phyloP scores from a whole-genome alignment of 1,140 invertebrate genomes.

The Caenorhabditis latens region DNA sequence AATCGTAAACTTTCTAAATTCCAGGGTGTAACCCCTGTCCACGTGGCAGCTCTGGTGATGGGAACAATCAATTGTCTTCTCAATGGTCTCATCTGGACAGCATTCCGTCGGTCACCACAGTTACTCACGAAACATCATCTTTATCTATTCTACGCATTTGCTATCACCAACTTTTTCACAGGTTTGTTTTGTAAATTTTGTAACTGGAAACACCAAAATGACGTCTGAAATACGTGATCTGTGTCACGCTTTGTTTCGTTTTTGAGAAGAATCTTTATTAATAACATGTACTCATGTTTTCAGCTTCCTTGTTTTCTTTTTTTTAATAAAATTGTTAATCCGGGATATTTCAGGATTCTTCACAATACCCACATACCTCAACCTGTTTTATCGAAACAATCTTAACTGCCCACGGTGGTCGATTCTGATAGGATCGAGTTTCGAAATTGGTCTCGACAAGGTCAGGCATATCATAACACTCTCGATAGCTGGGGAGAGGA shows the following conservation, averaged over 20 bases:
- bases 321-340: background rate
- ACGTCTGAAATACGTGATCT: background rate
- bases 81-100: constrained; percentile 59
- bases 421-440: constrained; percentile 61
- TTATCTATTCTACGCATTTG: constrained; percentile 61
- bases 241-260: background rate
- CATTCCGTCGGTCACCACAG: constrained; percentile 8
- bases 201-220: too few relatives aligned
- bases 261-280: too few relatives aligned
- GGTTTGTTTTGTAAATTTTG: constrained; percentile 10
- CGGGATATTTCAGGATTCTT: constrained; percentile 45
- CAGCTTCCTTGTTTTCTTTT: background rate
- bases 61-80: constrained; percentile 55
- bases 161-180: constrained; percentile 58
- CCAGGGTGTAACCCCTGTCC: constrained; percentile 46
- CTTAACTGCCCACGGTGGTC: constrained; percentile 60
- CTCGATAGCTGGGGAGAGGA: constrained; percentile 41
- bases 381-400: constrained; percentile 59
- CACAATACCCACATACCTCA: constrained; percentile 58
- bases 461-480: constrained; percentile 42
- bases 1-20: background rate
- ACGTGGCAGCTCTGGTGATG: constrained; percentile 29
- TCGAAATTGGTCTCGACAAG: constrained; percentile 57
- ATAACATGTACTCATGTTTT: background rate
- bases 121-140: constrained; percentile 57